Percentiles rank a stretch among this genome's conserved stretches.
These are phyloP conservation scores for Chiloscyllium plagiosum DNA, from an alignment of 2,113 vertebrate genomes.

Conservation along the genomic window DNA sequence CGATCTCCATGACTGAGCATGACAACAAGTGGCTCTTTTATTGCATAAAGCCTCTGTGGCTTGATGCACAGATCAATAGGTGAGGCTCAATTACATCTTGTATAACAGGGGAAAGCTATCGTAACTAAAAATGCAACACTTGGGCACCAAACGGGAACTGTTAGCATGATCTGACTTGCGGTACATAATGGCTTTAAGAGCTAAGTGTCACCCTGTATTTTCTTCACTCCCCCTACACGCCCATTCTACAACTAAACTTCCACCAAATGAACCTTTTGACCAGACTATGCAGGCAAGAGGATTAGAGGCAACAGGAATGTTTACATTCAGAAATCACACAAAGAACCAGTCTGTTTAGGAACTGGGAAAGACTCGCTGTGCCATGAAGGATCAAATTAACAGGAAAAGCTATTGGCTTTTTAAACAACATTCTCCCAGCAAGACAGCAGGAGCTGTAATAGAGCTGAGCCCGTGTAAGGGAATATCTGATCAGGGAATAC, in stretches of 20 bases:
- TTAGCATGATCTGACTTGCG: neutral
- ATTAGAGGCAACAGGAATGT: constrained; percentile 26
- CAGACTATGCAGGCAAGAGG: constrained; percentile 1
- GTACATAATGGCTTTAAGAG: neutral
- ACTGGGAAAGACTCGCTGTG: constrained; percentile 29
- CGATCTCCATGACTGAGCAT: neutral
- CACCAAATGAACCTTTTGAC: constrained; percentile 19
- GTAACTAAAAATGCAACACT: neutral
- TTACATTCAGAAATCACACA: constrained; percentile 32
- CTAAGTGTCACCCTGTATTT: neutral
- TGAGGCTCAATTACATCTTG: neutral
- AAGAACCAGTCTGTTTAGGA: constrained; percentile 33
- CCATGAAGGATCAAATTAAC: constrained; percentile 35
- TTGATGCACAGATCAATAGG: neutral
- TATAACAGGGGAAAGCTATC: neutral
- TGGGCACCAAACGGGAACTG: neutral
- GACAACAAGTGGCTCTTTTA: neutral
- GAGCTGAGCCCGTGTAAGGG: neutral
- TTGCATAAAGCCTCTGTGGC: neutral
- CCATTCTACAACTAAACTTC: neutral
- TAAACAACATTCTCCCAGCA: constrained; percentile 33
- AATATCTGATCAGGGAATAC: constrained; percentile 23
- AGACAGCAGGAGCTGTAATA: constrained; percentile 34
- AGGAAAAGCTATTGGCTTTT: constrained; percentile 36
- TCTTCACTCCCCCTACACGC: neutral